Evolutionary conservation across 1,140 invertebrate species (phyloP).

Genomic region (Pissodes strobi): DNA sequence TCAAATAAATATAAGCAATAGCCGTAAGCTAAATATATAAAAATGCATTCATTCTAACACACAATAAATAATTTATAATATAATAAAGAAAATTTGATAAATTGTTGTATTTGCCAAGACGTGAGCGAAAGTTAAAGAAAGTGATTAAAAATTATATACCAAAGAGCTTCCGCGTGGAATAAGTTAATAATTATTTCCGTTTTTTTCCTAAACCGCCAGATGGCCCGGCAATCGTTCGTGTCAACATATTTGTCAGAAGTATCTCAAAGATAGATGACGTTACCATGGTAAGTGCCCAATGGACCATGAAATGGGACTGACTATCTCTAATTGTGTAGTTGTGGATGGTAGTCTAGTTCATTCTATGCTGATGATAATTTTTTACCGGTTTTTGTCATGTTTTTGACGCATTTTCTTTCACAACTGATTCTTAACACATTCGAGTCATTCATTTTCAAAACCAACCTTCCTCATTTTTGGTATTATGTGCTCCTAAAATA

Average conservation of each 20-base stretch:
- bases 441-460: not conserved
- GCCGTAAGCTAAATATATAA: no score
- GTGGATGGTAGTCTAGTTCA: slow-evolving; percentile 49
- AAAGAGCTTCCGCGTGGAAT: slow-evolving; percentile 14
- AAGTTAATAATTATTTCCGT: slow-evolving; percentile 45
- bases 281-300: slow-evolving; percentile 87
- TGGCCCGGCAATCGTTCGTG: slow-evolving; percentile 87
- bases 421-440: slow-evolving; percentile 38
- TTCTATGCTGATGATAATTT: slow-evolving; percentile 31
- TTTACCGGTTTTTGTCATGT: slow-evolving; percentile 24
- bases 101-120: no score
- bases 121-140: no score
- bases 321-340: slow-evolving; percentile 50
- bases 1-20: no score
- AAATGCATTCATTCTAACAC: no score
- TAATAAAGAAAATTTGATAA: no score
- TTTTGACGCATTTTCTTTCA: slow-evolving; percentile 28
- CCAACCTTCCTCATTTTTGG: no score
- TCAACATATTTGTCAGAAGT: slow-evolving; percentile 97
- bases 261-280: slow-evolving; percentile 99
- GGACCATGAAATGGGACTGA: slow-evolving; percentile 47
- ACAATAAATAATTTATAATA: no score
- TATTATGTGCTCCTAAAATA: no score
- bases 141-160: slow-evolving; percentile 6
- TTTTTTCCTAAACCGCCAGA: slow-evolving; percentile 64